phyloP scores from a whole-genome alignment of 2,888 invertebrate genomes.

The Hydriomena furcata region DNA sequence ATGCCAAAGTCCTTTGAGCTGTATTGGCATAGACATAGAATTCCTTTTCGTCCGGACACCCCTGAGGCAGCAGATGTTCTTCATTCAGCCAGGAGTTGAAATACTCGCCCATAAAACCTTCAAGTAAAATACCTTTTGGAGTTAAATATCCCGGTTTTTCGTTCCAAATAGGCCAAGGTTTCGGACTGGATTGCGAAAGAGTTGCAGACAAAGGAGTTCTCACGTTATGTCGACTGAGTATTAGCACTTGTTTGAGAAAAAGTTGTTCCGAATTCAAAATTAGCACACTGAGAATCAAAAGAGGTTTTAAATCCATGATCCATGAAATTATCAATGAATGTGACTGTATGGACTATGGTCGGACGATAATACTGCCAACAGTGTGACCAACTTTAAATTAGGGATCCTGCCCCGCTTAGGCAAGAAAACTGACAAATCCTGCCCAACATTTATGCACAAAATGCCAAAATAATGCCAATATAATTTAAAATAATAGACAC shows the following conservation, averaged over 20 bases:
- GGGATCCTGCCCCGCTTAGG: too few species aligned
- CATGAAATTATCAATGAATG: too few species aligned
- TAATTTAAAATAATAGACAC: too few species aligned
- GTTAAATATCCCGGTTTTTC: conserved; percentile 61
- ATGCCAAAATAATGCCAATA: too few species aligned
- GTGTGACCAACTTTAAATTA: too few species aligned
- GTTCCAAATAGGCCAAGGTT: conserved; percentile 61
- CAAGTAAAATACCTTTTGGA: conserved; percentile 57
- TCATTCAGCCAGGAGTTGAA: conserved; percentile 53
- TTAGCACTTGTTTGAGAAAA: conserved; percentile 54
- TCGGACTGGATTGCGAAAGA: conserved; percentile 52
- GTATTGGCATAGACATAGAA: conserved; percentile 68
- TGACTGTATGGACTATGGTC: too few species aligned
- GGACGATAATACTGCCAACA: too few species aligned
- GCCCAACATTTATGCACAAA: too few species aligned
- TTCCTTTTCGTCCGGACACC: conserved; percentile 54
- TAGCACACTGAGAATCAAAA: conserved; percentile 22
- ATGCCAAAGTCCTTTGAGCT: conserved; percentile 62
- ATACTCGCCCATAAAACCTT: conserved; percentile 64
- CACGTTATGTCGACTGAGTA: conserved; percentile 66
- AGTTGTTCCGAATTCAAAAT: conserved; percentile 22
- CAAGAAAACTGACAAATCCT: too few species aligned
- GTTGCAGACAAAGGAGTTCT: conserved; percentile 62
- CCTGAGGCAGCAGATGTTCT: conserved; percentile 44
- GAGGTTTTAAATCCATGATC: conserved; percentile 20